phyloP scores from a whole-genome alignment of 2,888 invertebrate species.

The Melolontha melolontha region DNA sequence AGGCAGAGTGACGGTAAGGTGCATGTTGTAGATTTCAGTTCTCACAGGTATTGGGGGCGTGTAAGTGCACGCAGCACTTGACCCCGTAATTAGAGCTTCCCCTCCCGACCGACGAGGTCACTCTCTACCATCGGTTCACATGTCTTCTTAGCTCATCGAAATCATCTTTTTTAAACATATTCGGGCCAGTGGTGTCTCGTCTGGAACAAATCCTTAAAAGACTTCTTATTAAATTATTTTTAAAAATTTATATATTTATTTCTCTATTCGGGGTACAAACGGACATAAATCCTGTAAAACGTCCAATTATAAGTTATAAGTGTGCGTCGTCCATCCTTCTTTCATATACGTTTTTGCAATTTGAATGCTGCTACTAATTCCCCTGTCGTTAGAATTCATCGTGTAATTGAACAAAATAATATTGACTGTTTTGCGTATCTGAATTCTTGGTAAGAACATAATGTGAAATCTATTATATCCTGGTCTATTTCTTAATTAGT shows the following conservation, averaged over 20 bases:
- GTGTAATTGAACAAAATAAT: no score
- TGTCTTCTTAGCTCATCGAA: constrained; percentile 45
- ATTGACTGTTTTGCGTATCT: no score
- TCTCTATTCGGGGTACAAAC: no score
- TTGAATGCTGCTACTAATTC: no score
- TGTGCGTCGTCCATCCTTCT: no score
- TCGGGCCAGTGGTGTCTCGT: constrained; percentile 28
- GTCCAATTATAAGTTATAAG: no score
- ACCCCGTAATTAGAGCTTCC: constrained; percentile 63
- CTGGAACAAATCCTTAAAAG: background rate
- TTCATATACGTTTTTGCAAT: no score
- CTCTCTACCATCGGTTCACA: constrained; percentile 52
- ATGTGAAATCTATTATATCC: no score
- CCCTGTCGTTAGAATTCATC: no score
- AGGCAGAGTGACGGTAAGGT: constrained; percentile 56
- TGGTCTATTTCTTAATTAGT: no score
- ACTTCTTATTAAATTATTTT: background rate
- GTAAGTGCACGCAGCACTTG: constrained; percentile 61
- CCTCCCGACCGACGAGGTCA: constrained; percentile 54
- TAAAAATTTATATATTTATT: background rate
- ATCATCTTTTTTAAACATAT: constrained; percentile 30
- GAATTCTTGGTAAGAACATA: no score
- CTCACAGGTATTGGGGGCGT: constrained; percentile 61
- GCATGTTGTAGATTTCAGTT: constrained; percentile 52
- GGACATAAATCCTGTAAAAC: no score